Conservation (phyloP, 2,888 invertebrate species). For the Lysandra bellargus region DNA sequence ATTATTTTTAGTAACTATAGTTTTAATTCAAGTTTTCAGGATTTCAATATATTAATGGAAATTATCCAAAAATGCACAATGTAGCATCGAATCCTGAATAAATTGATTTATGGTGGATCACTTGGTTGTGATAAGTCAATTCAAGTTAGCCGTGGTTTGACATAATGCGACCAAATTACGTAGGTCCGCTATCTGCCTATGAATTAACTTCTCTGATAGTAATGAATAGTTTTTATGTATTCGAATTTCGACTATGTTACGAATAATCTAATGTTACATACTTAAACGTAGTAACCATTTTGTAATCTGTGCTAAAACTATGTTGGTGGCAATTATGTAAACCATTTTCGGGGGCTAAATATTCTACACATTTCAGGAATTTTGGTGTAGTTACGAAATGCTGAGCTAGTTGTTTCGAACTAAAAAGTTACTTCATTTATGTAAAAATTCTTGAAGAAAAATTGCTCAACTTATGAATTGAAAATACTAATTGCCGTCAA, state of each 20-base stretch:
- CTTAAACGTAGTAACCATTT: background rate
- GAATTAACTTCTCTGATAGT: background rate
- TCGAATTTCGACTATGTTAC: background rate
- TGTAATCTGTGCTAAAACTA: background rate
- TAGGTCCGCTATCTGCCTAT: background rate
- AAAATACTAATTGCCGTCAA: background rate
- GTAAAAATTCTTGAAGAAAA: background rate
- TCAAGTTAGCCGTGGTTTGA: too few species aligned
- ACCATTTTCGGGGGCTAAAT: slow-evolving; percentile 20
- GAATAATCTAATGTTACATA: background rate
- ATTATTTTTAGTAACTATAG: too few species aligned
- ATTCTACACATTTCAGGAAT: slow-evolving; percentile 22
- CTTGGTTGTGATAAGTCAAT: too few species aligned
- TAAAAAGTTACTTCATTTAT: background rate
- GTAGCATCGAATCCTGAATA: too few species aligned
- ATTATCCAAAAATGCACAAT: too few species aligned
- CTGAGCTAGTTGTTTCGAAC: background rate
- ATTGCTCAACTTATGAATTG: background rate
- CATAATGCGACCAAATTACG: background rate
- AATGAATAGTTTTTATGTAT: background rate
- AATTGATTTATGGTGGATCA: too few species aligned
- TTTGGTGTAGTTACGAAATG: slow-evolving; percentile 20
- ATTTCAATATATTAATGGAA: too few species aligned
- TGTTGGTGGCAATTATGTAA: slow-evolving; percentile 4
- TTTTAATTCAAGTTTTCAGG: too few species aligned